A percentile compares a stretch with the other conserved stretches of the same genome.
Conservation (phyloP, 92 coral and sea anemone genomes). For the Pocillopora meandrina region DNA sequence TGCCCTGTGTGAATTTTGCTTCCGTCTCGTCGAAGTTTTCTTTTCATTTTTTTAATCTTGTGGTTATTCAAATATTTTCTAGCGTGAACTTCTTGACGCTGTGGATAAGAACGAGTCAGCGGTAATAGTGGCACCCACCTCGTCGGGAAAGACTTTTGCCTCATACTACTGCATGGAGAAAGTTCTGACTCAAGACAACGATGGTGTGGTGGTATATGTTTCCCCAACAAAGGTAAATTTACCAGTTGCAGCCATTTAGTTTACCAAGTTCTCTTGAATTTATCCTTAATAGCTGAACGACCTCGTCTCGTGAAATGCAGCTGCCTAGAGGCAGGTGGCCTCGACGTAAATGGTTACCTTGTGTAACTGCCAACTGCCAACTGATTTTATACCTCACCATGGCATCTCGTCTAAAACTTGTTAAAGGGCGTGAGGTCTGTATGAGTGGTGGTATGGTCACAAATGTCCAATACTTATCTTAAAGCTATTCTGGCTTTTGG, state of each 20-base stretch:
- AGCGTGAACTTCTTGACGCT: slow-evolving; percentile 62
- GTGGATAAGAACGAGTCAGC: too few relatives aligned
- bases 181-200: slow-evolving; percentile 60
- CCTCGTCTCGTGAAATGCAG: not conserved
- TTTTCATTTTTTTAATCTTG: not conserved
- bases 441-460: too few relatives aligned
- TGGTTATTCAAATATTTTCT: not conserved
- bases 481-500: too few relatives aligned
- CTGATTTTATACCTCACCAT: not conserved
- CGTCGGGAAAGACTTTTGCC: slow-evolving; percentile 77
- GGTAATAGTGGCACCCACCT: slow-evolving; percentile 15
- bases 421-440: too few relatives aligned
- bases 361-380: too few relatives aligned
- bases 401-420: too few relatives aligned
- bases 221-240: slow-evolving; percentile 66
- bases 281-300: slow-evolving; percentile 38
- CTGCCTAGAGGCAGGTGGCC: too few relatives aligned
- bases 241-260: not conserved
- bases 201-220: slow-evolving; percentile 75
- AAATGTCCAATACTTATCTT: too few relatives aligned
- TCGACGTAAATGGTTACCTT: too few relatives aligned
- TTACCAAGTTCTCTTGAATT: not conserved
- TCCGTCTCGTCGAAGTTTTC: not conserved
- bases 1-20: too few relatives aligned
- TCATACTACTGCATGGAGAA: slow-evolving; percentile 79